A percentile compares a stretch with the other conserved stretches of the same genome.
phyloP scores from a whole-genome alignment of 2,113 vertebrate species.

The Rhinoptilus africanus region DNA sequence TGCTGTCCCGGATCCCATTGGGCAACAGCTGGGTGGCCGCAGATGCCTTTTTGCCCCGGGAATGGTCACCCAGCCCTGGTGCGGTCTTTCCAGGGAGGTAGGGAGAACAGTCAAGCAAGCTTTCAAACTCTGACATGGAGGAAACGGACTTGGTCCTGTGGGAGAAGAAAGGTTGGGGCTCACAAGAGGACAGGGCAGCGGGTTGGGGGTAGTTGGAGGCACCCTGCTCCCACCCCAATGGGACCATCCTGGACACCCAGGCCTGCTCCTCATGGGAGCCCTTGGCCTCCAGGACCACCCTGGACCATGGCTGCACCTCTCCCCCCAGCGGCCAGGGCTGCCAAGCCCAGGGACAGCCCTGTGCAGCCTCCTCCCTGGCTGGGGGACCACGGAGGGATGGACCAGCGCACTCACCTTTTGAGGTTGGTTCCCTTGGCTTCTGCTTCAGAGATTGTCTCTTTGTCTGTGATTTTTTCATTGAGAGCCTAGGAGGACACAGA shows the following conservation, averaged over 20 bases:
- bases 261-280: neutral
- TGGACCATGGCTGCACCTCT: neutral
- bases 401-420: conserved; percentile 77
- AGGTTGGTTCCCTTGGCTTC: conserved; percentile 79
- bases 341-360: neutral
- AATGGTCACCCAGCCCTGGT: conserved; percentile 55
- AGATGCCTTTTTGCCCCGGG: conserved; percentile 66
- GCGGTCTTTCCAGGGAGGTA: conserved; percentile 70
- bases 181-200: accelerated
- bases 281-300: neutral
- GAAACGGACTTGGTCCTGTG: conserved; percentile 85
- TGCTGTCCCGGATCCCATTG: conserved; percentile 59
- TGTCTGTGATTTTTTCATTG: conserved; percentile 76
- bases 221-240: accelerated
- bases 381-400: neutral
- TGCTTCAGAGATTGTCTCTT: conserved; percentile 79
- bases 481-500: conserved; percentile 71
- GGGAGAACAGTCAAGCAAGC: conserved; percentile 81
- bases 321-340: accelerated
- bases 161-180: neutral
- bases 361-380: accelerated
- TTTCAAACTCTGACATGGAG: conserved; percentile 83
- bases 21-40: conserved; percentile 48
- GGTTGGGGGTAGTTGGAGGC: neutral
- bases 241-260: neutral